Conservation (phyloP, 2,888 invertebrate genomes). For the Poecilobothrus nobilitatus region DNA sequence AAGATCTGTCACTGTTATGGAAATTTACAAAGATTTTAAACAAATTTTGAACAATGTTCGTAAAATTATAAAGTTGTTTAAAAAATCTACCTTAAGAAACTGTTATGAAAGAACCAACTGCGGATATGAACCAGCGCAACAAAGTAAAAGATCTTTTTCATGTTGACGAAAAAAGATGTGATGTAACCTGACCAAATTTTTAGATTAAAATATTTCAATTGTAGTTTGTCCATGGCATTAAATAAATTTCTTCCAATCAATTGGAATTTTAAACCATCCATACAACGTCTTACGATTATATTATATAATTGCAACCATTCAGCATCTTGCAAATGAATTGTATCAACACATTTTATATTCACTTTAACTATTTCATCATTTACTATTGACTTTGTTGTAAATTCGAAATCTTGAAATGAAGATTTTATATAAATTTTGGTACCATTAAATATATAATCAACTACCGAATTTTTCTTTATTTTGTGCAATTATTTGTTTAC, state of each 20-base stretch:
- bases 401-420: slow-evolving; percentile 46
- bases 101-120: too few species aligned
- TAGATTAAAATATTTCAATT: slow-evolving; percentile 53
- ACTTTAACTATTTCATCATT: slow-evolving; percentile 54
- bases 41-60: too few species aligned
- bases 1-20: too few species aligned
- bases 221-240: slow-evolving; percentile 59
- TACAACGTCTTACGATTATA: slow-evolving; percentile 56
- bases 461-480: slow-evolving; percentile 53
- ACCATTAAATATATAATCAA: slow-evolving; percentile 73
- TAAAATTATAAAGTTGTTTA: too few species aligned
- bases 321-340: slow-evolving; percentile 57
- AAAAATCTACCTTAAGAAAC: too few species aligned
- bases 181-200: slow-evolving; percentile 70
- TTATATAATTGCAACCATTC: slow-evolving; percentile 71
- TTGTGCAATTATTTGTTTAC: slow-evolving; percentile 52
- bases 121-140: too few species aligned
- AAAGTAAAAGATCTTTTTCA: slow-evolving; percentile 66
- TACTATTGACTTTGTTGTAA: slow-evolving; percentile 49
- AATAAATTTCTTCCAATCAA: slow-evolving; percentile 65
- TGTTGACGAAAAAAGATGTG: slow-evolving; percentile 77
- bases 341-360: slow-evolving; percentile 52
- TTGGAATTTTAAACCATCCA: slow-evolving; percentile 53
- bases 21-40: too few species aligned
- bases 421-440: slow-evolving; percentile 57